Conservation (phyloP, 1,140 invertebrate genomes). For the Helicoverpa armigera region DNA sequence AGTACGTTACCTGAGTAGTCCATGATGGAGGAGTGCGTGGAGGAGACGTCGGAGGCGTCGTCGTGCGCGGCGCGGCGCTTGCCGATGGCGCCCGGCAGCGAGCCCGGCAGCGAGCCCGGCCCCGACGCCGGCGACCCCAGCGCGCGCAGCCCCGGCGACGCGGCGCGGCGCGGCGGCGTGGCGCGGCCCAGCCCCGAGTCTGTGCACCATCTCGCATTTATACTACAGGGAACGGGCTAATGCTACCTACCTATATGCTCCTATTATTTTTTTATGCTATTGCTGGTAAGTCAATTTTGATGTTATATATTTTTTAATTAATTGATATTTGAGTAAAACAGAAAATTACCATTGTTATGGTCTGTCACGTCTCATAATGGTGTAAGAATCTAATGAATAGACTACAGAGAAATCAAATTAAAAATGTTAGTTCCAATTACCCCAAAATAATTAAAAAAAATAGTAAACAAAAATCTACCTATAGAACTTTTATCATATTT, state of each 20-base stretch:
- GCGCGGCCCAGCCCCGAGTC: conserved; percentile 93
- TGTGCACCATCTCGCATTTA: conserved; percentile 79
- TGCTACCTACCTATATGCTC: neutral
- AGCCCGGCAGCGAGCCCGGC: conserved; percentile 94
- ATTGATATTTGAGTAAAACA: too few species aligned
- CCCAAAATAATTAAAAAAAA: too few species aligned
- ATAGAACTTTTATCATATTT: neutral
- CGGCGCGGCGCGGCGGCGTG: conserved; percentile 92
- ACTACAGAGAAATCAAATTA: too few species aligned
- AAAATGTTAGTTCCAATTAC: too few species aligned
- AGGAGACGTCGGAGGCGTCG: conserved; percentile 95
- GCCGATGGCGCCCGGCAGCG: conserved; percentile 93
- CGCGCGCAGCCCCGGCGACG: conserved; percentile 90
- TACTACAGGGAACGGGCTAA: neutral
- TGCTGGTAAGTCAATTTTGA: too few species aligned
- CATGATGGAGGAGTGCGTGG: conserved; percentile 93
- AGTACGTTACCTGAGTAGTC: conserved; percentile 92
- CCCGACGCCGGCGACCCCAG: conserved; percentile 90
- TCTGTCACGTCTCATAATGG: too few species aligned
- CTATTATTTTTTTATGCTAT: too few species aligned
- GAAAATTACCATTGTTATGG: too few species aligned
- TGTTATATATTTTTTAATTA: too few species aligned
- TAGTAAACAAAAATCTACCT: neutral
- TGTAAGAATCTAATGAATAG: too few species aligned
- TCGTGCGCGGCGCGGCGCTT: conserved; percentile 91